A percentile compares a stretch with the other conserved stretches of the same genome.
These are phyloP conservation scores for Dusona sp. DNA, from an alignment of 2,888 invertebrate species.

Conservation along the genomic window DNA sequence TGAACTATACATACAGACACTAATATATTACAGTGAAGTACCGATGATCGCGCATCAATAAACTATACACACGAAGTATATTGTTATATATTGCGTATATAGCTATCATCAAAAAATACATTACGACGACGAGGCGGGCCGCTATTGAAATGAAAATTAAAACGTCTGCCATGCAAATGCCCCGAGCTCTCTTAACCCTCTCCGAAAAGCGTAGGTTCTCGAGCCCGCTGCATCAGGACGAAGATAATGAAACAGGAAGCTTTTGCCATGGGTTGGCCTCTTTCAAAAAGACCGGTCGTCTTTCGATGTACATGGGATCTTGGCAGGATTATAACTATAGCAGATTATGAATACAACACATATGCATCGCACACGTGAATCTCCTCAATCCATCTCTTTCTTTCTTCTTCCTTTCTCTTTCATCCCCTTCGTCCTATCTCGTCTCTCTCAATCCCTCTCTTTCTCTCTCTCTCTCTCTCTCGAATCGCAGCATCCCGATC, in stretches of 20 bases:
- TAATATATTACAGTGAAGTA: conserved; percentile 12
- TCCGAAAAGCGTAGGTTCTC: too few species aligned
- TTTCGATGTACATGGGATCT: conserved; percentile 38
- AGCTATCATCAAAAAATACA: conserved; percentile 41
- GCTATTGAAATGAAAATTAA: conserved; percentile 68
- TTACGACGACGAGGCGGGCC: conserved; percentile 51
- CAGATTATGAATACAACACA: conserved; percentile 29
- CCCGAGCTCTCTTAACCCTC: conserved; percentile 53
- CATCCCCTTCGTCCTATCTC: too few species aligned
- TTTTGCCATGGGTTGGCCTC: conserved; percentile 64
- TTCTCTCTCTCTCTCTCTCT: conserved; percentile 14
- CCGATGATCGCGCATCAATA: conserved; percentile 38
- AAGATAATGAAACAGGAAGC: conserved; percentile 36
- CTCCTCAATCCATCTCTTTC: conserved; percentile 50
- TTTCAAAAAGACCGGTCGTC: conserved; percentile 70
- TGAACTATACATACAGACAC: neutral
- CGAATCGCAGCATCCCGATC: conserved; percentile 35
- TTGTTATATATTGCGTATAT: neutral
- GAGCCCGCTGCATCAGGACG: too few species aligned
- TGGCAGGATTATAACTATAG: conserved; percentile 40
- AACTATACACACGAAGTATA: conserved; percentile 3
- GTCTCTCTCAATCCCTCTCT: conserved; percentile 48
- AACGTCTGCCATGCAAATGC: conserved; percentile 58
- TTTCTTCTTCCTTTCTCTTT: neutral
- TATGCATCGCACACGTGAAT: conserved; percentile 49